Base-by-base conservation (phyloP, 2,113 vertebrate genomes). In the Alethe diademata region DNA sequence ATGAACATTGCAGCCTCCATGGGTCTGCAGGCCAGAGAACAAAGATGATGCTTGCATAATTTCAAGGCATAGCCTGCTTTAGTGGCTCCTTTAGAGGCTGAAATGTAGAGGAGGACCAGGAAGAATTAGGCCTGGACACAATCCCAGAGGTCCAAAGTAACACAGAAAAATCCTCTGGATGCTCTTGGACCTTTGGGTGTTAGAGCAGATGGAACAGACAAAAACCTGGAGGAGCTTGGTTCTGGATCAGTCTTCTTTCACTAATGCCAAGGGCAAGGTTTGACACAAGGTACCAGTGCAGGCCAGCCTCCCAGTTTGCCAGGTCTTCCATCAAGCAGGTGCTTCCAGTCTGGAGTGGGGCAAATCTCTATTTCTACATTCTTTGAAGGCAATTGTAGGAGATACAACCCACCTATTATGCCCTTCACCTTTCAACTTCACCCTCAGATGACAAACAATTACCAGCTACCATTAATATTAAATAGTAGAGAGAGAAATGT, bases 401-500 rank as follows among this genome's bases (percentile, higher is more conserved):
- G 61, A 64, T 50, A 75, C 36, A 92, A 74, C 8, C 11, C 50
- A 85, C 29, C 42, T 57, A 54, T 60, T 56, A 66, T 50, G 66
- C 26, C 86, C 65, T 96, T 96, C 80, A 91, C 75, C 95, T 93
- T 97, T 95, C 93, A 96, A 86, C 80, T 91, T 93, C 90, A 94
- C 78, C 95, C 86, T 93, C 94, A 95, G 90, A 78, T 95, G 80
- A 90, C 90, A 93, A 96, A 89, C 93, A 90, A 92, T 96, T 96
- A 97, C 88, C 92, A 92, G 78, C 66, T 94, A 73, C 64, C 90
- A 97, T 97, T 91, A 97, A 96, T 96, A 97, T 94, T 97, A 94
- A 93, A 96, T 86, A 56, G 69, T 19, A 95, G 45, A 94, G 75
- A 82, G 92, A 94, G 96, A 97, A 96, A 97, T 51, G 43, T 48